Percentiles rank a stretch among this genome's conserved stretches.
phyloP scores from a whole-genome alignment of 1,140 invertebrate genomes.

The Maniola jurtina region DNA sequence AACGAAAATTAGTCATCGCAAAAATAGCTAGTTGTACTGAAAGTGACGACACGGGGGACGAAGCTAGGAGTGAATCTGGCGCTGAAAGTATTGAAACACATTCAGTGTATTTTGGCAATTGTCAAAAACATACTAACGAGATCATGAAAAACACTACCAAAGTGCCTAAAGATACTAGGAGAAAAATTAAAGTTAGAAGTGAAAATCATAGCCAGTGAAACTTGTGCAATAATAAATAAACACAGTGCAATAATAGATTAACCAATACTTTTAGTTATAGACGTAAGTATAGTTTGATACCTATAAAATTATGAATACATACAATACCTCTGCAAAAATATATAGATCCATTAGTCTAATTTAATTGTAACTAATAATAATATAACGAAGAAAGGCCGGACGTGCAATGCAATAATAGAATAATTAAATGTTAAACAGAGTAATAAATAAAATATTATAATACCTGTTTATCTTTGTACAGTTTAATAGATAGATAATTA shows the following conservation, averaged over 20 bases:
- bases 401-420: conserved; percentile 73
- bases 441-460: background rate
- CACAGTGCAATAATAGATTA: conserved; percentile 35
- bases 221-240: conserved; percentile 40
- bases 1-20: conserved; percentile 60
- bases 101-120: conserved; percentile 87
- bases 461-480: background rate
- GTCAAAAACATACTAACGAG: conserved; percentile 53
- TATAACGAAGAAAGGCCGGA: conserved; percentile 51
- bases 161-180: conserved; percentile 45
- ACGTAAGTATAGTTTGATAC: conserved; percentile 4
- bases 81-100: conserved; percentile 91
- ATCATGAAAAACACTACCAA: conserved; percentile 40
- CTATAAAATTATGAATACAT: conserved; percentile 16
- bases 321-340: conserved; percentile 25
- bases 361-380: conserved; percentile 14
- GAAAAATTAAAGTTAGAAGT: conserved; percentile 42
- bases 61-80: conserved; percentile 89
- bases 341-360: conserved; percentile 19
- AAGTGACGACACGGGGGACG: conserved; percentile 86
- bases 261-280: conserved; percentile 2
- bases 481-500: background rate
- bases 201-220: conserved; percentile 30
- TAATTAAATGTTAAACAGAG: conserved; percentile 31
- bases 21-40: conserved; percentile 79